A percentile compares a stretch with the other conserved stretches of the same genome.
Conservation (phyloP, 2,113 vertebrate genomes). For the Bucco capensis region DNA sequence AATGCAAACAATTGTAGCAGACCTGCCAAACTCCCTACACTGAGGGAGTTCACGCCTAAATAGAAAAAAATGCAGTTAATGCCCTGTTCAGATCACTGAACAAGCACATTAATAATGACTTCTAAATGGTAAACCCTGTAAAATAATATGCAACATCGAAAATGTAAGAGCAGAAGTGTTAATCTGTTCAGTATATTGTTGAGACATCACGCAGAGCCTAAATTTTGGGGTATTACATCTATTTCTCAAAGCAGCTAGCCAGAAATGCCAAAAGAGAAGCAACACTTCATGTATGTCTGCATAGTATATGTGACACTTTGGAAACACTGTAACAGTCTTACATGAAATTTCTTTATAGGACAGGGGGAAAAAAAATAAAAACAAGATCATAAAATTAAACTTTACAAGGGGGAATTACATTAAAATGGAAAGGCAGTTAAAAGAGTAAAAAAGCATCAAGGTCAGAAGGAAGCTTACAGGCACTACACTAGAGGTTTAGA, state of each 20-base stretch:
- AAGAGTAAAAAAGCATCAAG: not conserved
- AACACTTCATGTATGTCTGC: not conserved
- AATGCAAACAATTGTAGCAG: not conserved
- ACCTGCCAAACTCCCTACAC: accelerated
- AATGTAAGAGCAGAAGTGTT: not conserved
- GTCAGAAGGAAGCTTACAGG: not conserved
- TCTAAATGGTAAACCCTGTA: not conserved
- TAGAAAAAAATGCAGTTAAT: not conserved
- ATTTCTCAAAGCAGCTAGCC: not conserved
- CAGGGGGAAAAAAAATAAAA: not conserved
- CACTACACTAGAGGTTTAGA: not conserved
- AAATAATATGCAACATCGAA: not conserved
- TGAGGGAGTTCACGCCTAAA: not conserved
- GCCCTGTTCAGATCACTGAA: not conserved
- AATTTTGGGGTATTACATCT: not conserved
- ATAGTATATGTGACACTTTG: not conserved
- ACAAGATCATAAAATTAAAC: not conserved
- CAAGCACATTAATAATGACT: not conserved
- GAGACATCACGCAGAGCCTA: not conserved
- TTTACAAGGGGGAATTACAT: not conserved
- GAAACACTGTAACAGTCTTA: not conserved
- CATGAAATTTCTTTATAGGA: not conserved
- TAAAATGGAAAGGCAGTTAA: not conserved
- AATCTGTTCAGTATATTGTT: not conserved
- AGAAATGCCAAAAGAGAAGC: not conserved